Percentiles rank a stretch among this genome's conserved stretches.
Conservation (phyloP, 2,113 vertebrate genomes). For the Sapayoa aenigma region DNA sequence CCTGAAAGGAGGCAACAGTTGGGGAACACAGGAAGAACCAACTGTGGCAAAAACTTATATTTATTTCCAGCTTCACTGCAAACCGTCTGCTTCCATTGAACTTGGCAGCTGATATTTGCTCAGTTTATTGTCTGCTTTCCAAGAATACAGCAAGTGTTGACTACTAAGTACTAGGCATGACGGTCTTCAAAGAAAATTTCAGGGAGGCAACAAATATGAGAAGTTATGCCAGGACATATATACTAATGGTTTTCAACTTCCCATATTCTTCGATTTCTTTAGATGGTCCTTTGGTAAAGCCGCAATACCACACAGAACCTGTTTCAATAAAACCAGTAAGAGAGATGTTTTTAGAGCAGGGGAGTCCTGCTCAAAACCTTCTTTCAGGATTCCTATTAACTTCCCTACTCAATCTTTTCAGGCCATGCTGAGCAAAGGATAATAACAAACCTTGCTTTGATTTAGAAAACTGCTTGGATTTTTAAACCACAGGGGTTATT, state of each 20-base stretch:
- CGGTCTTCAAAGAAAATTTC: slow-evolving; percentile 8
- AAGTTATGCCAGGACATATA: not conserved
- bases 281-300: not conserved
- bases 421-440: not conserved
- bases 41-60: slow-evolving; percentile 41
- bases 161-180: slow-evolving; percentile 25
- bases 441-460: not conserved
- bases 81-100: slow-evolving; percentile 47
- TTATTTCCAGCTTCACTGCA: slow-evolving; percentile 42
- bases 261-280: not conserved
- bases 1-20: not conserved
- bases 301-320: not conserved
- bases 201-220: slow-evolving; percentile 10
- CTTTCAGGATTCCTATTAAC: not conserved
- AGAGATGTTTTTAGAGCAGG: not conserved
- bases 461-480: not conserved
- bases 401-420: not conserved
- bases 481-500: not conserved
- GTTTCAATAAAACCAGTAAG: not conserved
- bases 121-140: slow-evolving; percentile 63
- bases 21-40: not conserved
- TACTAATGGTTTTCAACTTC: not conserved
- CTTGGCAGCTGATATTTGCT: slow-evolving; percentile 57
- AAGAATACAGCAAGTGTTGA: slow-evolving; percentile 44
- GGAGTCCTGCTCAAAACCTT: not conserved